Evolutionary conservation across 2,888 invertebrate genomes (phyloP), one percentile per base, ranked within the genome.

Genomic region (Pediacus dermestoides): DNA sequence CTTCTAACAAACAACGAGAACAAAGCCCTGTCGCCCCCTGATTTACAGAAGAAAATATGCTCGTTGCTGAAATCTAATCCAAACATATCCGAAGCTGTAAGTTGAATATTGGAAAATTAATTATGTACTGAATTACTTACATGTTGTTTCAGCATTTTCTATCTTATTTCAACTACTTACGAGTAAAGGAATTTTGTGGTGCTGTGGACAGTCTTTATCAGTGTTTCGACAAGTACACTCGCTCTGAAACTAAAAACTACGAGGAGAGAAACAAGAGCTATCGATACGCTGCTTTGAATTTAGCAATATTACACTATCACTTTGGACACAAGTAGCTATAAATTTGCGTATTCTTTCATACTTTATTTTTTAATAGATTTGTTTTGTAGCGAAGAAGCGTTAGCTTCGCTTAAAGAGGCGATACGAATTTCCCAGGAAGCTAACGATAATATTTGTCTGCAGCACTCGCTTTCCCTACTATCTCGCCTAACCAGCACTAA

Each of bases 251-350:
- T 18, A 74, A 74, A 56, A 67, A 63, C 30, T 71, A 67, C n/a
- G 74, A 75, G 28, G 76, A 75, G 48, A 71, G 70, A 55, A 72
- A 70, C 25, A 80, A 82, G 60, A 83, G 82, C 25, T 87, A 86
- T 58, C 77, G 93, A 60, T 94, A 88, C 64, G 91, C 93, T 3
- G 88, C 91, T 10, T 74, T 94, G n/a, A 93, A 92, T 66, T 74
- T 94, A 46, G 91, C 92, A 0, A 85, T 90, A 12, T 74, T 93
- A 57, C 90, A 93, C 66, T 85, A 87, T 30, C 82, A 87, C 53
- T 93, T 93, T 67, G 83, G 82, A 32, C 85, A 88, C 61, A 82
- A 78, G 87, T 88, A 70, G 63, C 68, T 57, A 34, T 23, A 28
- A 35, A 14, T 16, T 28, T 31, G 16, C 37, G 16, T 36, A 4